Conservation (phyloP, 2,797 vertebrate species). For the Vireo griseus region DNA sequence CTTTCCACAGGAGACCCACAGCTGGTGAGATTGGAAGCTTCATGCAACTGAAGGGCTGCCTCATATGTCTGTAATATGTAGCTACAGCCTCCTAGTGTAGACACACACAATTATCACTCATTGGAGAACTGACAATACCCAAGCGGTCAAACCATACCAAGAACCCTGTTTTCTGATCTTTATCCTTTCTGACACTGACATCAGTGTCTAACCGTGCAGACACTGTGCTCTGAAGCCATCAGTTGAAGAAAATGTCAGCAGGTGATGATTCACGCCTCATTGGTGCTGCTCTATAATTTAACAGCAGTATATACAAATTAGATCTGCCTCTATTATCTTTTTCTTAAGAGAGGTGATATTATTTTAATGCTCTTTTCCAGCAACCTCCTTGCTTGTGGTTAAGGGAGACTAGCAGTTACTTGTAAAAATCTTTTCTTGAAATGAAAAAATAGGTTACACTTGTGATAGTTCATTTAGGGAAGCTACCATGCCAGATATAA, state of each 20-base stretch:
- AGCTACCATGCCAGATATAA: background rate
- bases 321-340: background rate
- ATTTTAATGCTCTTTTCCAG: background rate
- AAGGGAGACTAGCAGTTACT: background rate
- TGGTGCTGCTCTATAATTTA: background rate
- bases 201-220: background rate
- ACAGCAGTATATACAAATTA: background rate
- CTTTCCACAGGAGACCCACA: background rate
- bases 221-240: background rate
- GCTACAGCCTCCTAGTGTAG: background rate
- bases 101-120: fast-evolving
- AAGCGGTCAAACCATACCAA: background rate
- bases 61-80: background rate
- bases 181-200: background rate
- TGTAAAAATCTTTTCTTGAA: background rate
- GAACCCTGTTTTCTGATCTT: background rate
- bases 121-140: background rate
- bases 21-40: background rate
- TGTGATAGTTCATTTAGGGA: background rate
- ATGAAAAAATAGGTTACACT: background rate
- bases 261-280: background rate
- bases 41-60: background rate
- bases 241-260: background rate
- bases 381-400: background rate
- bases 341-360: background rate